Base-by-base conservation (phyloP, 2,797 vertebrate genomes). In the Pteropus rufus region DNA sequence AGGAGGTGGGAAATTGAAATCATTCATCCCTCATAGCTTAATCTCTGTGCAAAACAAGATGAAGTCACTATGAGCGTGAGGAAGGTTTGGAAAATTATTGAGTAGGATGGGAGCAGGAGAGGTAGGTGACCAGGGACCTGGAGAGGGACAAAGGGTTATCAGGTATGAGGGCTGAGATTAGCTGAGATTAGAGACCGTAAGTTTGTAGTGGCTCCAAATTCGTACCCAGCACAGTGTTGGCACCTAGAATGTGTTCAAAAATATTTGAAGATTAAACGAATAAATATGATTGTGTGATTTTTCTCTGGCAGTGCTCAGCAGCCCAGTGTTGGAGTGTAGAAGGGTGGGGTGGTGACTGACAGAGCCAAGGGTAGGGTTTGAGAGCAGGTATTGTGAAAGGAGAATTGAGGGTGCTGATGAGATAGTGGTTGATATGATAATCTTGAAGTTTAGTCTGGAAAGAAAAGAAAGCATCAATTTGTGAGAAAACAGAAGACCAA, bases 381-480 rank as follows among this genome's bases (percentile, higher is more conserved):
- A 82, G 26, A 91, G 36, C 46, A 21, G 7, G 10, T 46, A 16
- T 46, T 69, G 36, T 58, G 70, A 87, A 84, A 94, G 79, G 64
- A 79, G 56, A 15, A 72, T 18, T 31, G 70, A 92, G 41, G 65
- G 46, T 62, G 24, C 19, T 73, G 39, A 44, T 56, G n/a, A 96
- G 67, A 88, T 39, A 39, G 31, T 52, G 67, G 14, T 44, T 67
- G 87, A 69, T 76, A 39, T 7, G 46, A 60, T 23, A 24, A 86
- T 87, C 80, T 70, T 75, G 21, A 94, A 46, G 26, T 83, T 54
- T 70, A 21, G 23, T 10, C 21, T 88, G 36, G 75, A 70, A 94
- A 91, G 72, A 93, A 87, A 54, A 83, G 21, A 58, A 92, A 92
- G 54, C 90, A 31, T 80, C 29, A 73, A 62, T 83, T 41, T 75